Base-by-base conservation (phyloP, 2,888 invertebrate species). In the Lycaena phlaeas region DNA sequence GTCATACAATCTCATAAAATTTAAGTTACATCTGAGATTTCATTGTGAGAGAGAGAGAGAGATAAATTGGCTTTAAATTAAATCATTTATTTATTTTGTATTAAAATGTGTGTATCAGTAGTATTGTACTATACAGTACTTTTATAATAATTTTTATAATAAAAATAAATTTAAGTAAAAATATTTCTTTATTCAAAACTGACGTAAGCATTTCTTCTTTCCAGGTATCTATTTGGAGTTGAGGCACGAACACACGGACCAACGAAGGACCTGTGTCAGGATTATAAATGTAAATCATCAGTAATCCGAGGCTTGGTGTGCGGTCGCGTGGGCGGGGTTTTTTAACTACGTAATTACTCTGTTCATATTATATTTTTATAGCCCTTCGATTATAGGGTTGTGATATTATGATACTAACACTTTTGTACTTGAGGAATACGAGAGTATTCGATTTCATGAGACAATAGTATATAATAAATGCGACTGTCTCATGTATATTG, bases 231-330 rank as follows among this genome's bases (percentile, higher is more conserved):
- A n/a, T 41, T 14, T 26, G 22, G 14, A 25, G 30, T 27, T n/a
- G n/a, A n/a, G n/a, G n/a, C n/a, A n/a, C n/a, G n/a, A n/a, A n/a
- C n/a, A n/a, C n/a, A n/a, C n/a, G n/a, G n/a, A 22, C 36, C 15
- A 27, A 12, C 14, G 44, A 45, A 45, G 47, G 36, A 18, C 18
- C 40, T 53, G 50, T 50, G 41, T 42, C 40, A 38, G 57, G 64
- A 63, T 65, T 57, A 63, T 31, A 45, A 34, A 46, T 54, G 63
- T 72, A 72, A 73, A 74, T 74, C 69, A 70, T 49, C 39, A 29
- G 36, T 71, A 68, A 70, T 59, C 64, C 59, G 45, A 48, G 48
- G 44, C 59, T 38, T 42, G 56, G 60, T 60, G 65, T 56, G 64
- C 48, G 61, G 62, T 57, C 58, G 18, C 31, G 40, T 44, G 39